Evolutionary conservation across 2,888 invertebrate genomes (phyloP).

Genomic region (Mesorhabditis sp.): DNA sequence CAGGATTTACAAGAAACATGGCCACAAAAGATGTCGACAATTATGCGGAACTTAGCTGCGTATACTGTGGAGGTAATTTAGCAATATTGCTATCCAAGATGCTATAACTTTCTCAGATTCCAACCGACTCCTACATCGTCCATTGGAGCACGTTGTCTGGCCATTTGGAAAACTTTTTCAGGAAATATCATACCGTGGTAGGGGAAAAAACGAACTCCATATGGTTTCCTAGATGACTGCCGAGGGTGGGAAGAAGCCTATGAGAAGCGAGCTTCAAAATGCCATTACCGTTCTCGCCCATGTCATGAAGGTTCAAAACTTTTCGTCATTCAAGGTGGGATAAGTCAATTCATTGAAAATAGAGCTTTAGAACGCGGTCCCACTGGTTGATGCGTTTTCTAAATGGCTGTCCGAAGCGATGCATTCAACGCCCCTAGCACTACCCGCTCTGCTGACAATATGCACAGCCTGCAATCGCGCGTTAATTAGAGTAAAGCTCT

Average conservation of each 20-base stretch:
- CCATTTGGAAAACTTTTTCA: slow-evolving; percentile 81
- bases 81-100: neutral
- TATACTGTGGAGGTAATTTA: slow-evolving; percentile 71
- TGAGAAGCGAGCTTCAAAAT: slow-evolving; percentile 58
- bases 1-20: slow-evolving; percentile 76
- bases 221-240: neutral
- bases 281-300: slow-evolving; percentile 61
- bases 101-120: slow-evolving; percentile 66
- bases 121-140: slow-evolving; percentile 72
- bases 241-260: slow-evolving; percentile 18
- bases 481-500: slow-evolving; percentile 64
- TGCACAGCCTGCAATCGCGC: slow-evolving; percentile 84
- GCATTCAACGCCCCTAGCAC: slow-evolving; percentile 78
- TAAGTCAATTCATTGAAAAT: neutral
- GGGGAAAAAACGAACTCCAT: neutral
- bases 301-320: slow-evolving; percentile 78
- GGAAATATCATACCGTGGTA: slow-evolving; percentile 61
- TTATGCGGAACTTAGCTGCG: slow-evolving; percentile 84
- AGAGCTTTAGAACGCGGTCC: slow-evolving; percentile 69
- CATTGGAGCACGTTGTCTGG: slow-evolving; percentile 78
- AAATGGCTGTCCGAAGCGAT: slow-evolving; percentile 89
- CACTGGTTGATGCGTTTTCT: slow-evolving; percentile 93
- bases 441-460: slow-evolving; percentile 73
- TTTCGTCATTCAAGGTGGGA: slow-evolving; percentile 74
- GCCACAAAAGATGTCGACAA: slow-evolving; percentile 73